Percentiles rank a stretch among this genome's conserved stretches.
Evolutionary conservation across 1,140 invertebrate species (phyloP).

Genomic region (Charaxes varanes): DNA sequence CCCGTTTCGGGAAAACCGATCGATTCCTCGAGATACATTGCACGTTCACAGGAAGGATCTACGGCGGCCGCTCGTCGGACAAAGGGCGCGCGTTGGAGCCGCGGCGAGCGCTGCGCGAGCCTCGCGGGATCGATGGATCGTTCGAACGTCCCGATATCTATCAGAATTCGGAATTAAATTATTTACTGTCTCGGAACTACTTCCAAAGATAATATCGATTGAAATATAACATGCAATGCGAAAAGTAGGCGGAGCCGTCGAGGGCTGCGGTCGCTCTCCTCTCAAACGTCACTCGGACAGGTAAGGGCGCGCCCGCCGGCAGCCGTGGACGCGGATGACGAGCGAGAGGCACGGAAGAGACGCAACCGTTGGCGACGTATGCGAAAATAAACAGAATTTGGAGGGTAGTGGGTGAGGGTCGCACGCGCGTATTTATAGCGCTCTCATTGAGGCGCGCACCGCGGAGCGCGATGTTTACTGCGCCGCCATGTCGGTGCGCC

Average conservation of each 20-base stretch:
- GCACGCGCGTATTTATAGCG: slow-evolving; percentile 40
- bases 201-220: too few species aligned
- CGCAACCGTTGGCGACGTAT: slow-evolving; percentile 13
- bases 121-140: too few species aligned
- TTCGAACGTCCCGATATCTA: too few species aligned
- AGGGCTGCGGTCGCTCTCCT: background rate
- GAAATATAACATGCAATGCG: too few species aligned
- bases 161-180: too few species aligned
- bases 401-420: slow-evolving; percentile 58
- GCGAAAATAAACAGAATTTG: slow-evolving; percentile 38
- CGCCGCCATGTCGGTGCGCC: slow-evolving; percentile 28
- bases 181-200: too few species aligned
- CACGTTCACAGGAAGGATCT: too few species aligned
- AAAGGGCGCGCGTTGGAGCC: too few species aligned
- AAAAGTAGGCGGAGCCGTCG: slow-evolving; percentile 1
- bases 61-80: too few species aligned
- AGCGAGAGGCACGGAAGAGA: slow-evolving; percentile 10
- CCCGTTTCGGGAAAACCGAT: too few species aligned
- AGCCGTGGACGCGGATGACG: slow-evolving; percentile 1
- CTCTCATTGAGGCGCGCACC: slow-evolving; percentile 35
- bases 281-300: slow-evolving; percentile 1
- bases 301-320: slow-evolving; percentile 2
- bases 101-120: too few species aligned
- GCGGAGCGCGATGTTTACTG: slow-evolving; percentile 22
- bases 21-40: too few species aligned